Percentiles rank a stretch among this genome's conserved stretches.
Evolutionary conservation across 23 tunicate species (phyloP).

Genomic region (Phallusia fumigata): DNA sequence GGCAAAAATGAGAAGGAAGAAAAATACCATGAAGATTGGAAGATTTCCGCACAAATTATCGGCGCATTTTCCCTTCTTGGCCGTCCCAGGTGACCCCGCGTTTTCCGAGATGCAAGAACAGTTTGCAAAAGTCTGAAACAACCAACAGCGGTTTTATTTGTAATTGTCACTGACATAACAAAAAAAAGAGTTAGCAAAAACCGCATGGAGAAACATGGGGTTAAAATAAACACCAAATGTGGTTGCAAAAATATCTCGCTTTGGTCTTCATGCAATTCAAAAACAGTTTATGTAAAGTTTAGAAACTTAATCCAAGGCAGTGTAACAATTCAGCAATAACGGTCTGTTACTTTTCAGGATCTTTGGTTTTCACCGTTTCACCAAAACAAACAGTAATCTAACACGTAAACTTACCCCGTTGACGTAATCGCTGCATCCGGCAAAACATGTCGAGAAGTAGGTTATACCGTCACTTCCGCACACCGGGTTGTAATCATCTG

Average conservation of each 20-base stretch:
- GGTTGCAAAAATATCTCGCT: too few relatives aligned
- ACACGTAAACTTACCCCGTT: constrained; percentile 29
- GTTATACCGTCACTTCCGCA: constrained; percentile 52
- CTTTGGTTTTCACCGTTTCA: too few relatives aligned
- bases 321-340: too few relatives aligned
- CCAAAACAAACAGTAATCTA: background rate
- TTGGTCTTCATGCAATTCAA: too few relatives aligned
- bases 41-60: constrained; percentile 7
- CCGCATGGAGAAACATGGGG: too few relatives aligned
- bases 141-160: background rate
- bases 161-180: background rate
- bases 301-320: too few relatives aligned
- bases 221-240: too few relatives aligned
- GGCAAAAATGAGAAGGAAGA: constrained; percentile 39
- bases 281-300: too few relatives aligned
- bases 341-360: too few relatives aligned
- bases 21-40: constrained; percentile 15
- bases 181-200: too few relatives aligned
- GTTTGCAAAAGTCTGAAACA: background rate
- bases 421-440: constrained; percentile 45
- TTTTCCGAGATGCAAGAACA: background rate
- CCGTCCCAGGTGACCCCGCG: background rate
- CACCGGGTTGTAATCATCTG: constrained; percentile 42
- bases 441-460: constrained; percentile 71
- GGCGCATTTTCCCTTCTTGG: constrained; percentile 23